Base-by-base conservation (phyloP, 2,888 invertebrate species). In the Protonemura montana region DNA sequence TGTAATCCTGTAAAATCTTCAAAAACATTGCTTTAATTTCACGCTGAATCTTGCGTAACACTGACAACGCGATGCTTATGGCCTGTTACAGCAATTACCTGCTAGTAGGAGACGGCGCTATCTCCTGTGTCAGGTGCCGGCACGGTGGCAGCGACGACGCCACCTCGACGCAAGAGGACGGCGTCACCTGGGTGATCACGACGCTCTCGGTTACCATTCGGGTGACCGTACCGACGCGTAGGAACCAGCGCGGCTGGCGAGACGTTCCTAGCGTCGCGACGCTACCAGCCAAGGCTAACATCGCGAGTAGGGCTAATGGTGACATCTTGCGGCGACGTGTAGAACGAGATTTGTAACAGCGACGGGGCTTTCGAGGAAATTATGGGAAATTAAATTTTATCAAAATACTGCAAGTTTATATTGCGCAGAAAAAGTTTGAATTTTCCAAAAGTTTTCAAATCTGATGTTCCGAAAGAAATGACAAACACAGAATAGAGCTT, bases 111-210 rank as follows among this genome's bases (percentile, higher is more conserved):
- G 81, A 28, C 41, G 86, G 86, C 42, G 81, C 10, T 25, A 86
- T 26, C 28, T 29, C 77, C 88, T 90, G 90, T 27, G 91, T 88
- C 13, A 91, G 90, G 87, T 90, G 90, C 89, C 91, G 89, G 87
- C 92, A 92, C 0, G 91, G 90, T 13, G 90, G 91, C 84, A 92
- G 88, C 41, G 91, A 91, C 0, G 91, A 88, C 80, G 90, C 91
- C 1, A 91, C 90, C 85, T 90, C 90, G 3, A 91, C 90, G 88
- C 92, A 92, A 0, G 91, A 91, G 0, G 91, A 91, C n/a, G 92
- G 91, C 21, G 91, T 89, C 85, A 90, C 87, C 13, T 90, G 89
- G 10, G 90, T 91, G 10, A 91, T 89, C 16, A 90, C 87, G 80
- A 89, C 88, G 7, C 89, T 90, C 87, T 89, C 87, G 21, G 89